Percentiles rank a stretch among this genome's conserved stretches.
Evolutionary conservation across 2,797 vertebrate species (phyloP).

Genomic region (Pampus argenteus): DNA sequence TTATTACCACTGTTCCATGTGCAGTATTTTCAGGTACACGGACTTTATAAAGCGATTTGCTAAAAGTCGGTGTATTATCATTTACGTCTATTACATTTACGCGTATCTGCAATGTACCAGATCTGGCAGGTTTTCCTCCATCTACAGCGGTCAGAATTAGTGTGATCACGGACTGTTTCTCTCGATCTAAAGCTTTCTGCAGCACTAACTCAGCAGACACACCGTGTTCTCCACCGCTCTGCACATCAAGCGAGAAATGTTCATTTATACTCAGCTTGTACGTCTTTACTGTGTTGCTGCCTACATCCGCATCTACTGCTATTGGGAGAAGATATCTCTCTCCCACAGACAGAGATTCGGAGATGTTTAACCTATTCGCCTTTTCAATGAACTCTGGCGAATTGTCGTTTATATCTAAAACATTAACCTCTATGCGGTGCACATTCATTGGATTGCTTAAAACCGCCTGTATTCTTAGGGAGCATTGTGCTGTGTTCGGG

Average conservation of each 20-base stretch:
- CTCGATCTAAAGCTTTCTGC: slow-evolving; percentile 85
- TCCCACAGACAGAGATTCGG: slow-evolving; percentile 68
- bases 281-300: slow-evolving; percentile 77
- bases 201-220: slow-evolving; percentile 83
- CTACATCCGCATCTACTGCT: slow-evolving; percentile 79
- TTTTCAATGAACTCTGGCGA: slow-evolving; percentile 63
- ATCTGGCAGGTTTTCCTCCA: slow-evolving; percentile 83
- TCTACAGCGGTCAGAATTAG: slow-evolving; percentile 83
- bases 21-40: slow-evolving; percentile 78
- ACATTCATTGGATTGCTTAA: slow-evolving; percentile 79
- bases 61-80: slow-evolving; percentile 84
- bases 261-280: slow-evolving; percentile 80
- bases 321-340: slow-evolving; percentile 77
- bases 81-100: slow-evolving; percentile 84
- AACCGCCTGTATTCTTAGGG: slow-evolving; percentile 80
- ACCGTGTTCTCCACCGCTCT: slow-evolving; percentile 77
- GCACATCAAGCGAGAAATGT: slow-evolving; percentile 82
- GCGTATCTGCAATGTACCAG: slow-evolving; percentile 73
- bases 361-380: slow-evolving; percentile 68
- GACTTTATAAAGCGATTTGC: slow-evolving; percentile 78
- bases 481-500: slow-evolving; percentile 65
- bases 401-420: slow-evolving; percentile 83
- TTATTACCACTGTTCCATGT: slow-evolving; percentile 52
- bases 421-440: slow-evolving; percentile 79
- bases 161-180: slow-evolving; percentile 75